A percentile compares a stretch with the other conserved stretches of the same genome.
Evolutionary conservation across 2,113 vertebrate species (phyloP).

Genomic region (Clarias magur): DNA sequence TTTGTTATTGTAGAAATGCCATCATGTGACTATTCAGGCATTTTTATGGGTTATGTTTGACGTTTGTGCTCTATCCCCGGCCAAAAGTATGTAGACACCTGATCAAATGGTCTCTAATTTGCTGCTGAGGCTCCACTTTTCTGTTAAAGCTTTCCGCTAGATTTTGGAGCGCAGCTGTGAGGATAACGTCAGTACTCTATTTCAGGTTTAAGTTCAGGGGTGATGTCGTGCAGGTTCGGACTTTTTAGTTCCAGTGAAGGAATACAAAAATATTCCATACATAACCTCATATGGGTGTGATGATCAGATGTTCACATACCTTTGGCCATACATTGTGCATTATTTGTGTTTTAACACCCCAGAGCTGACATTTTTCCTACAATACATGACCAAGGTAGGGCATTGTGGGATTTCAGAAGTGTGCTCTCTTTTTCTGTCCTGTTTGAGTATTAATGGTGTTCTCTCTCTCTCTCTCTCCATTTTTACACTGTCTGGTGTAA

Average conservation of each 20-base stretch:
- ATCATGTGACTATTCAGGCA: background rate
- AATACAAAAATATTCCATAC: background rate
- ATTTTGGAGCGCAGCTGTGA: background rate
- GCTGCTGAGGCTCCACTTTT: background rate
- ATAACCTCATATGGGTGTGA: background rate
- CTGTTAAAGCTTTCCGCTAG: background rate
- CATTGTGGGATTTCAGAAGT: background rate
- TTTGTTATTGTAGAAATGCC: background rate
- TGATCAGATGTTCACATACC: background rate
- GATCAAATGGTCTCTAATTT: background rate
- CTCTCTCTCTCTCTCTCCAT: background rate
- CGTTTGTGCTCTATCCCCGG: background rate
- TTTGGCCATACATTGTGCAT: background rate
- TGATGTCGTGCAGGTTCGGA: background rate
- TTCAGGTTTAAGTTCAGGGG: too few species aligned
- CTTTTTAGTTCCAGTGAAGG: background rate
- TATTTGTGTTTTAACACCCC: background rate
- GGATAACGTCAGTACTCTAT: background rate
- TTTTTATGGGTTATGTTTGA: background rate
- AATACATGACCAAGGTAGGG: background rate
- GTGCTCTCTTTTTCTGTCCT: background rate
- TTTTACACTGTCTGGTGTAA: conserved; percentile 58
- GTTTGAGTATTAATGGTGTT: background rate
- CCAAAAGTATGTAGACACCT: background rate
- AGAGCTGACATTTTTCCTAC: background rate